Evolutionary conservation across 1,140 invertebrate species (phyloP).

Genomic region (Heliothis subflexa): DNA sequence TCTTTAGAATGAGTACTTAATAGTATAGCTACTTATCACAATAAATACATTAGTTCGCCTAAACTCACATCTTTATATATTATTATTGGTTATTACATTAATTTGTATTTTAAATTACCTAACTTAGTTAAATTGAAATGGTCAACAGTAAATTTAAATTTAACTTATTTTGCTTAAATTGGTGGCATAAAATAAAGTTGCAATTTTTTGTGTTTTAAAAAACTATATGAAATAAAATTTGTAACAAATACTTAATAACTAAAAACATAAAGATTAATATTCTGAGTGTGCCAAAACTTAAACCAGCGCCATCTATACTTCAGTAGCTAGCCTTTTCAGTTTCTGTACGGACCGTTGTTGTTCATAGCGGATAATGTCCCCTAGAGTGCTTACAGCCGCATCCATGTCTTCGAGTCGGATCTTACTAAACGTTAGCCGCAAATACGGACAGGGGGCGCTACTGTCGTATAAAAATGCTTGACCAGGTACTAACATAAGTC

Average conservation of each 20-base stretch:
- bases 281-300: not conserved
- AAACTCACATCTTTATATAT: no score
- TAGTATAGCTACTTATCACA: no score
- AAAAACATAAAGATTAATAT: conserved; percentile 12
- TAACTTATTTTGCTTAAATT: no score
- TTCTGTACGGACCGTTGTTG: conserved; percentile 59
- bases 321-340: conserved; percentile 62
- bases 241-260: not conserved
- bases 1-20: no score
- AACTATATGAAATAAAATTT: conserved; percentile 8
- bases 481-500: conserved; percentile 90
- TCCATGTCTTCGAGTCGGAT: conserved; percentile 89
- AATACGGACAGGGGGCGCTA: conserved; percentile 87
- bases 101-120: no score
- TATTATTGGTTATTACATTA: no score
- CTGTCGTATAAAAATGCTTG: conserved; percentile 89
- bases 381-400: conserved; percentile 77
- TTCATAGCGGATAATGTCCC: conserved; percentile 81
- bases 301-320: conserved; percentile 64
- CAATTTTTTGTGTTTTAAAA: no score
- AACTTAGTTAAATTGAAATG: no score
- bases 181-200: no score
- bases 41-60: no score
- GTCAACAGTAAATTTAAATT: no score
- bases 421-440: conserved; percentile 90